Percentiles rank a stretch among this genome's conserved stretches.
Conservation (phyloP, 92 coral and sea anemone species). For the Diadumene lineata region DNA sequence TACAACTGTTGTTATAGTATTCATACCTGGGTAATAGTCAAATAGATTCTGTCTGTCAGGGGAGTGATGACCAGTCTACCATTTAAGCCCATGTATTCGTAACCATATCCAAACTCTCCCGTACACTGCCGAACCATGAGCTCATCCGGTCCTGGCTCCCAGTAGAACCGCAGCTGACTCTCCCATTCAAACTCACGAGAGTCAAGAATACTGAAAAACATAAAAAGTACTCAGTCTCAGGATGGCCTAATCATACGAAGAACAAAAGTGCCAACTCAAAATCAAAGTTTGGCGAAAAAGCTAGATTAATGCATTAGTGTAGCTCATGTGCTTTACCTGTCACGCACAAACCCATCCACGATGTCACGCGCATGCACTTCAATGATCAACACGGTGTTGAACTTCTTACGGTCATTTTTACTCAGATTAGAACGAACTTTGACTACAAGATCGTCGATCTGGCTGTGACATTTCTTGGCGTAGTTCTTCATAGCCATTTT, state of each 20-base stretch:
- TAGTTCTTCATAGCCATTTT: constrained; percentile 99
- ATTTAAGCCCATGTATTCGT: constrained; percentile 98
- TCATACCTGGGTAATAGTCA: constrained; percentile 93
- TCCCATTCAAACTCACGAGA: constrained; percentile 99
- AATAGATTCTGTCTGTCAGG: constrained; percentile 95
- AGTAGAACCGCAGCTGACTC: constrained; percentile 94
- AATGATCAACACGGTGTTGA: constrained; percentile 89
- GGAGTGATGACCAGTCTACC: constrained; percentile 98
- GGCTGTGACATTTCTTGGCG: constrained; percentile 94
- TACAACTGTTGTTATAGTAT: neutral
- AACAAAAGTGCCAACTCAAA: too few species aligned
- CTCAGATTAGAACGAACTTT: constrained; percentile 95
- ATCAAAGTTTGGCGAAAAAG: too few species aligned
- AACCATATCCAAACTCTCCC: constrained; percentile 98
- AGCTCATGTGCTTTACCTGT: constrained; percentile 87
- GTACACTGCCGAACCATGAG: constrained; percentile 96
- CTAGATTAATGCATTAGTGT: too few species aligned
- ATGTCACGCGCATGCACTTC: constrained; percentile 98
- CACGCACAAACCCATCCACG: constrained; percentile 92
- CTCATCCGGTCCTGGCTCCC: constrained; percentile 97
- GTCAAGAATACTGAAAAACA: constrained; percentile 82
- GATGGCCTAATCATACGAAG: too few species aligned
- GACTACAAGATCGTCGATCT: constrained; percentile 87
- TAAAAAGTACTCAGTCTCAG: too few species aligned
- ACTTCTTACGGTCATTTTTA: constrained; percentile 96